Percentiles rank a stretch among this genome's conserved stretches.
Conservation (phyloP, 1,140 invertebrate genomes). For the Gyrodactylus salaris region DNA sequence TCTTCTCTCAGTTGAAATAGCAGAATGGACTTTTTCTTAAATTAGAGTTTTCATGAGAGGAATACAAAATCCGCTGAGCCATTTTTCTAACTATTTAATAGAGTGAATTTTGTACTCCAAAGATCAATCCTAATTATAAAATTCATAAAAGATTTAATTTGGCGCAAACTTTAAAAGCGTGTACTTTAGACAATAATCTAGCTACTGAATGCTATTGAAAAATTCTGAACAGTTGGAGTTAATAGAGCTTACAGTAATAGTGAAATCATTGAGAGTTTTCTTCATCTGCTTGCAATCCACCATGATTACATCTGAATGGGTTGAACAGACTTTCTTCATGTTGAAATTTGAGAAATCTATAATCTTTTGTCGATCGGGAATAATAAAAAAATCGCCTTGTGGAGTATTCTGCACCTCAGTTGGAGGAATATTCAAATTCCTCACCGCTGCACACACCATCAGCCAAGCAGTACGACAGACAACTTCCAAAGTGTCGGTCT, state of each 20-base stretch:
- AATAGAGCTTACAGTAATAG: neutral
- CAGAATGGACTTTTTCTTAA: neutral
- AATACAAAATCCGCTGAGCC: neutral
- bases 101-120: too few species aligned
- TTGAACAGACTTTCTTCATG: neutral
- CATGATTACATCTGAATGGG: neutral
- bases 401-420: neutral
- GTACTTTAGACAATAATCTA: too few species aligned
- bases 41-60: too few species aligned
- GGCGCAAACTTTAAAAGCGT: too few species aligned
- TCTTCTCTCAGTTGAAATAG: neutral
- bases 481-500: neutral
- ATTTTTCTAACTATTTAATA: neutral
- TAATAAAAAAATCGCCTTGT: neutral
- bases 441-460: neutral
- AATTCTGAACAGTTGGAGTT: too few species aligned
- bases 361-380: neutral
- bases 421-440: neutral
- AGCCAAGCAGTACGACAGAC: neutral
- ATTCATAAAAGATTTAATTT: too few species aligned
- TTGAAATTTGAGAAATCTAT: neutral
- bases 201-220: too few species aligned
- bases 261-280: neutral
- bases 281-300: neutral
- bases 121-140: too few species aligned